Base-by-base conservation (phyloP, 2,113 vertebrate genomes). In the Pseudolaguvia tuberculata region DNA sequence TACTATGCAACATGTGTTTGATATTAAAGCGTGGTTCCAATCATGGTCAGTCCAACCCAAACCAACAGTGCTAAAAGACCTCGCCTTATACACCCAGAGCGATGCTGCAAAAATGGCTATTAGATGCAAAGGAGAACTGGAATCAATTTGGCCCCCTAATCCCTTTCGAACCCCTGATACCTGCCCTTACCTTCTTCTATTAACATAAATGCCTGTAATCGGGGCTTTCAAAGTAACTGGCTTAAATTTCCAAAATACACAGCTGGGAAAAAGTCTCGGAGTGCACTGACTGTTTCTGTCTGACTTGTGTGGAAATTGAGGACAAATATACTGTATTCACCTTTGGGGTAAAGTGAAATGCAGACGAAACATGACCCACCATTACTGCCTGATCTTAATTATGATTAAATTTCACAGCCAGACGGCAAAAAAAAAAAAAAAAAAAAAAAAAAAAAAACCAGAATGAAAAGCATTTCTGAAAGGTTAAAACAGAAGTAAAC, bases 121-220 rank as follows among this genome's bases (percentile, higher is more conserved):
- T 91, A 91, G 89, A 89, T 85, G 80, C 85, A 78, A 86, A 84
- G 81, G 20, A 92, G 92, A 92, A 91, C 95, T 98, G 95, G 94
- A 95, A 95, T 93, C 94, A 95, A 96, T 98, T 98, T 98, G 85
- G 87, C 86, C 84, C 89, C 88, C 91, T 92, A 95, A 96, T 95
- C 92, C 92, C 88, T 87, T 86, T 84, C 88, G 88, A 88, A 90
- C 86, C 85, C 85, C 90, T 87, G 92, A 93, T 95, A 95, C 95
- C 92, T 94, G 92, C 91, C 93, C 91, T 90, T 91, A 89, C 88
- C 88, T 94, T 95, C 87, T 89, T 90, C 89, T 92, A 92, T 94
- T 94, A 93, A 92, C 90, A 93, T 94, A 94, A 96, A 93, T 87
- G 73, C 71, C 83, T 85, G 79, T 90, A 89, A 90, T 89, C 87